Base-by-base conservation (phyloP, 2,888 invertebrate genomes). In the Pseudanteris insignis region DNA sequence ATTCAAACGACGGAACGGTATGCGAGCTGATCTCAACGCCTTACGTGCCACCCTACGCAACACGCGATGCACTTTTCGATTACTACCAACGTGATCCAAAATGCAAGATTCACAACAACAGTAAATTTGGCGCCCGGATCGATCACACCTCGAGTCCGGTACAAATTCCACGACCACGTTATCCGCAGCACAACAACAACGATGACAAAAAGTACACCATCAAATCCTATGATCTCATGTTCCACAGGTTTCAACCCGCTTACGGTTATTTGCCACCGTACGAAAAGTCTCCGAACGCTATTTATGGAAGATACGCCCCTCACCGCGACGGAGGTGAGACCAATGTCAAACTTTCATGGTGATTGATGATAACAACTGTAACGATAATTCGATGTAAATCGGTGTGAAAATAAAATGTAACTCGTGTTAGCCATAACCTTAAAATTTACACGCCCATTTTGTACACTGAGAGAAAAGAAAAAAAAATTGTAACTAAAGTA, bases 21-120 rank as follows among this genome's bases (percentile, higher is more conserved):
- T 92, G 92, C 72, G 91, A 92, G 78, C 81, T 92, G 46, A 86
- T 90, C 66, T 88, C 90, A 7, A 83, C 88, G 36, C 89, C 91
- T 0, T 83, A 89, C 34, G 29, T 36, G 8, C 12, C 37, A 5
- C 30, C 33, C 3, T 36, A 33, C 9, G 41, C 54, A 2, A 83
- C 86, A 64, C 85, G 86, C 18, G 89, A 89, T 70, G 83, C 85
- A 15, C 88, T 89, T 66, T 92, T 88, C 70, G 92, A 92, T 72
- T 91, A 89, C 73, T 92, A 89, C 73, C 90, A 91, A 69, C 82
- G 88, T 21, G 90, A 91, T 81, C 82, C 89, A 13, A 89, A 89
- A 71, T 89, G 89, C 53, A 55, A 29, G 81, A 29, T 5, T 29
- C 6, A 30, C 0, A 14, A 37, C 4, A 29, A 9, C 21, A n/a